These are phyloP conservation scores for Brachionus sp. DNA, from an alignment of 1,140 invertebrate genomes.

Conservation along the genomic window DNA sequence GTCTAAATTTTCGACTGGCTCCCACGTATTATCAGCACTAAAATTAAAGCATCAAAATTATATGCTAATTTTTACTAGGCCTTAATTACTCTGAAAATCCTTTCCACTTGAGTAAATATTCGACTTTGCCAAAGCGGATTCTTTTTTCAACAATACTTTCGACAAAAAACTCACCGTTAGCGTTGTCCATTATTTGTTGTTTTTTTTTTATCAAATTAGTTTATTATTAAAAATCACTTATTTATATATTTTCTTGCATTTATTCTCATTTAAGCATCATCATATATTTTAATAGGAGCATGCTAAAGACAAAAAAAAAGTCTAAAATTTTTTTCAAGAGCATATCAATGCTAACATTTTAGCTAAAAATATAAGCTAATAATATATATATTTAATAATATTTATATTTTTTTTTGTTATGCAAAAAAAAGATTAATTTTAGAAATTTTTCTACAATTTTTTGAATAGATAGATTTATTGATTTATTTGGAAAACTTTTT, in stretches of 20 bases:
- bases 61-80: background rate
- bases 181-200: background rate
- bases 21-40: slow-evolving; percentile 47
- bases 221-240: background rate
- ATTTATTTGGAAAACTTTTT: no score
- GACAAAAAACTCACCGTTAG: slow-evolving; percentile 79
- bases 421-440: no score
- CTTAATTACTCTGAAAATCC: slow-evolving; percentile 66
- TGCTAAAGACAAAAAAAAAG: background rate
- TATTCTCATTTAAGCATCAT: background rate
- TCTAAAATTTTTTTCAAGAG: background rate
- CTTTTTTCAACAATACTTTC: slow-evolving; percentile 81
- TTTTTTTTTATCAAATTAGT: background rate
- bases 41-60: background rate
- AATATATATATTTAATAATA: no score
- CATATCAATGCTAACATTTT: background rate
- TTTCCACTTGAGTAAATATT: slow-evolving; percentile 88
- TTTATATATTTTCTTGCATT: background rate
- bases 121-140: slow-evolving; percentile 75
- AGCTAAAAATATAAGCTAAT: background rate
- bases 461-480: no score
- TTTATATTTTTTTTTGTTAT: no score
- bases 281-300: background rate
- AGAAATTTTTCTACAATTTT: no score
- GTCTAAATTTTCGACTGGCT: slow-evolving; percentile 67